Conservation (phyloP, 1,140 invertebrate genomes). For the Carposina sasakii region DNA sequence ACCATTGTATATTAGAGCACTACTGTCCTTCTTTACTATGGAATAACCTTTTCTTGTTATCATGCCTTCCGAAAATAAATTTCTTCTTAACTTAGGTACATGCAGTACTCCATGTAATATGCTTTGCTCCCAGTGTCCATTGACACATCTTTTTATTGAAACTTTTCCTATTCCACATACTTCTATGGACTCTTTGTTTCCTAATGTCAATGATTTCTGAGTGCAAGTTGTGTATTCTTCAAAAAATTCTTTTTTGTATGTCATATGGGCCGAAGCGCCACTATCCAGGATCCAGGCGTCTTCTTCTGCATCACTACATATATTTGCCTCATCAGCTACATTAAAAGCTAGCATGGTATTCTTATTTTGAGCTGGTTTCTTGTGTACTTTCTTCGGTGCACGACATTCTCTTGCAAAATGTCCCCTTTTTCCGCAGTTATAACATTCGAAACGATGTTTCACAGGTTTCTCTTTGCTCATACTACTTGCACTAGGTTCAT, state of each 20-base stretch:
- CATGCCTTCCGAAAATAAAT: constrained; percentile 38
- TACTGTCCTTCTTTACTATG: constrained; percentile 17
- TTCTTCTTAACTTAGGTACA: constrained; percentile 33
- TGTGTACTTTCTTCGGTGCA: constrained; percentile 20
- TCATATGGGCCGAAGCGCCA: constrained; percentile 43
- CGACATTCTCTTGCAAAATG: constrained; percentile 26
- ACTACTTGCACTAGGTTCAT: background rate
- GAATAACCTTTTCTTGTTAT: constrained; percentile 24
- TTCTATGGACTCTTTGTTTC: constrained; percentile 23
- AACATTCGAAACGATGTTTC: constrained; percentile 17
- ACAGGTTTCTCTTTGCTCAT: background rate
- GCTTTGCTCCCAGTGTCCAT: constrained; percentile 31
- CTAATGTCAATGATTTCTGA: constrained; percentile 25
- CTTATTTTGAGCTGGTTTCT: constrained; percentile 15
- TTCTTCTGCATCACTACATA: constrained; percentile 15
- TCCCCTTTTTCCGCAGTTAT: constrained; percentile 21
- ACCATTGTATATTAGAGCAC: constrained; percentile 21
- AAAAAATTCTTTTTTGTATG: constrained; percentile 28
- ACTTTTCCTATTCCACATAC: constrained; percentile 20
- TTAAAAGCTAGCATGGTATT: constrained; percentile 24
- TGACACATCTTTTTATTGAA: constrained; percentile 27
- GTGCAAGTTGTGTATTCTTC: constrained; percentile 18
- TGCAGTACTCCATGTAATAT: constrained; percentile 30
- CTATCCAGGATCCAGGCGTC: constrained; percentile 41
- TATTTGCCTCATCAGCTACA: constrained; percentile 19